phyloP scores from a whole-genome alignment of 2,888 invertebrate genomes.

The Hydriomena furcata region DNA sequence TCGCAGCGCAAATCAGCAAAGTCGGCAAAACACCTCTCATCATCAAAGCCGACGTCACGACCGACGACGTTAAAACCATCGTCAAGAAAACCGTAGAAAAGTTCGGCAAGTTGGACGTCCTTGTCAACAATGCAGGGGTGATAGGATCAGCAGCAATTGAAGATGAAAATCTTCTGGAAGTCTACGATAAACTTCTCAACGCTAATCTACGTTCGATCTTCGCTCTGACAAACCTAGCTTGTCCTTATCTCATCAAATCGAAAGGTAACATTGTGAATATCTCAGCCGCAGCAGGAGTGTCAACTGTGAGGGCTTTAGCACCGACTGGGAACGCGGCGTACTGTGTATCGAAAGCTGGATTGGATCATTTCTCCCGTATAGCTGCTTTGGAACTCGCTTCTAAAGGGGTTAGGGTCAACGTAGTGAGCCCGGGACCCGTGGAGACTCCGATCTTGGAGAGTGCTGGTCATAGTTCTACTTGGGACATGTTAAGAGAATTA shows the following conservation, averaged over 20 bases:
- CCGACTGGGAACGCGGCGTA: conserved; percentile 59
- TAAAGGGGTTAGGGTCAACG: conserved; percentile 85
- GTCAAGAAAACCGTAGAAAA: conserved; percentile 38
- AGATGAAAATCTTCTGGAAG: conserved; percentile 26
- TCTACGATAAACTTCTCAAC: conserved; percentile 37
- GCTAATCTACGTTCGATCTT: conserved; percentile 34
- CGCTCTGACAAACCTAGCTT: conserved; percentile 31
- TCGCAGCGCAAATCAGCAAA: conserved; percentile 24
- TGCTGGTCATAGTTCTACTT: conserved; percentile 17
- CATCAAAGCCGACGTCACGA: conserved; percentile 35
- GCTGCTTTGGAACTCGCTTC: conserved; percentile 85
- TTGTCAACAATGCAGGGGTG: conserved; percentile 43
- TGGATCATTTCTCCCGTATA: conserved; percentile 89
- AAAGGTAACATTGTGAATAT: conserved; percentile 45
- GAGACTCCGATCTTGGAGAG: conserved; percentile 59
- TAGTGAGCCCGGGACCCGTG: conserved; percentile 89
- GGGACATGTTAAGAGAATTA: conserved; percentile 3
- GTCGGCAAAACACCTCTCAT: conserved; percentile 24
- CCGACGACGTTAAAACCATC: conserved; percentile 34
- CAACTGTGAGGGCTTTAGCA: neutral
- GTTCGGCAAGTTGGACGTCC: conserved; percentile 41
- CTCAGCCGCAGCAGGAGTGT: conserved; percentile 22
- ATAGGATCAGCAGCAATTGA: conserved; percentile 7
- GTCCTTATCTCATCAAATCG: conserved; percentile 32
- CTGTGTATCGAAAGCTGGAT: conserved; percentile 87